Evolutionary conservation across 1,140 invertebrate genomes (phyloP), one percentile per base, ranked within the genome.

Genomic region (Monochamus saltuarius): DNA sequence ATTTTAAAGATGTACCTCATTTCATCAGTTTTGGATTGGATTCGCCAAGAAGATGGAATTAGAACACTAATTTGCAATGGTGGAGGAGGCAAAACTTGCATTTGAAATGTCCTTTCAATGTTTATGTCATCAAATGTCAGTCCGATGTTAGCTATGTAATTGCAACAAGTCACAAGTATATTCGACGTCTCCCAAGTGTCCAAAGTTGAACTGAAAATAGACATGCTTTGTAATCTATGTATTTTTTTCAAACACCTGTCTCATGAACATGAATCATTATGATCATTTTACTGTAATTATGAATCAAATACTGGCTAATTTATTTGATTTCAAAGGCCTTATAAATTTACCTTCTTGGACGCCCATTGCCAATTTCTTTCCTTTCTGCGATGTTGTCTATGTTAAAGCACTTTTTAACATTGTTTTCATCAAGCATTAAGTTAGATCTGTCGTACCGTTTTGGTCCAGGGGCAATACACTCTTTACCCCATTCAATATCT

Each of bases 401-500:
- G n/a, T 59, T 59, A 55, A 65, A 65, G 34, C 51, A 61, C 43
- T 60, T 50, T 11, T 39, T 55, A 13, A 36, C 2, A 40, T 19
- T 36, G 37, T 36, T 40, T 47, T 53, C 47, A 7, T 36, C 37
- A n/a, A n/a, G 14, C 3, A 19, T 13, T 2, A 22, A 6, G 4
- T 14, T 0, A n/a, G 54, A 17, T 8, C 43, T 19, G 9, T 40
- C 14, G 11, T 61, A 11, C 40, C 65, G 61, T 57, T 72, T 73
- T 36, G 79, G 77, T 71, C 82, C 83, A 8, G 80, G 77, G 67
- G 79, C 80, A 59, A 83, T 79, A 43, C 74, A 78, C 36, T 73
- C 73, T 1, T 69, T 67, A 34, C 81, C 81, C 67, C 82, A 84
- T 54, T 84, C 82, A 4, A 79, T 74, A 34, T 73, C 74, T 68